Conservation (phyloP, 2,888 invertebrate genomes). For the Harmothoe impar region DNA sequence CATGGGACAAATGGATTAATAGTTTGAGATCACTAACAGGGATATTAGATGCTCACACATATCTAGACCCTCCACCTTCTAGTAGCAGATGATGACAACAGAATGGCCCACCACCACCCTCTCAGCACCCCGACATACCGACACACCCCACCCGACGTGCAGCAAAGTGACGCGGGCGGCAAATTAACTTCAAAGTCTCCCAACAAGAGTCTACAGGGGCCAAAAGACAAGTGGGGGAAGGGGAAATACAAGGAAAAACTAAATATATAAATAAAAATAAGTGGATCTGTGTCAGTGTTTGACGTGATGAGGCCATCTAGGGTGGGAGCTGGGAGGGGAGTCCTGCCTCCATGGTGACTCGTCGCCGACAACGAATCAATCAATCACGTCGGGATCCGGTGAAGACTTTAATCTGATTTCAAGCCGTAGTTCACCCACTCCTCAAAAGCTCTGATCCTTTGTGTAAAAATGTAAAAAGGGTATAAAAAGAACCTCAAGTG, state of each 20-base stretch:
- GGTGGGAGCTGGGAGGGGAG: background rate
- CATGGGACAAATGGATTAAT: too few species aligned
- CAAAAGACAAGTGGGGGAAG: background rate
- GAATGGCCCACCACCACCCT: background rate
- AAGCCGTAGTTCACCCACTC: constrained; percentile 4
- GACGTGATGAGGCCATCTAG: constrained; percentile 1
- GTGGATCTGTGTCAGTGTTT: background rate
- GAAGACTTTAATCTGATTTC: constrained; percentile 41
- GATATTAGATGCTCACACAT: too few species aligned
- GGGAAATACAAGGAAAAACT: background rate
- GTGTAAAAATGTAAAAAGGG: too few species aligned
- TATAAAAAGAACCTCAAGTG: background rate
- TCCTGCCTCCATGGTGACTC: background rate
- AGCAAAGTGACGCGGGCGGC: background rate
- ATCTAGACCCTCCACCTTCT: too few species aligned
- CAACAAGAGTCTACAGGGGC: background rate
- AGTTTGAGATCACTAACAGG: too few species aligned
- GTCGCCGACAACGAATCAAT: constrained; percentile 45
- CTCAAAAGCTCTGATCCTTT: background rate
- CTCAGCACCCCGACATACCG: background rate
- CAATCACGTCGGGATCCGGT: background rate
- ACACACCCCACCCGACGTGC: background rate
- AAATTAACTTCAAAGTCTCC: constrained; percentile 34
- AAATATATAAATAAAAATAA: background rate
- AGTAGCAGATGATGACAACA: background rate